Conservation (phyloP, 2,888 invertebrate species). For the Sericinus montela region DNA sequence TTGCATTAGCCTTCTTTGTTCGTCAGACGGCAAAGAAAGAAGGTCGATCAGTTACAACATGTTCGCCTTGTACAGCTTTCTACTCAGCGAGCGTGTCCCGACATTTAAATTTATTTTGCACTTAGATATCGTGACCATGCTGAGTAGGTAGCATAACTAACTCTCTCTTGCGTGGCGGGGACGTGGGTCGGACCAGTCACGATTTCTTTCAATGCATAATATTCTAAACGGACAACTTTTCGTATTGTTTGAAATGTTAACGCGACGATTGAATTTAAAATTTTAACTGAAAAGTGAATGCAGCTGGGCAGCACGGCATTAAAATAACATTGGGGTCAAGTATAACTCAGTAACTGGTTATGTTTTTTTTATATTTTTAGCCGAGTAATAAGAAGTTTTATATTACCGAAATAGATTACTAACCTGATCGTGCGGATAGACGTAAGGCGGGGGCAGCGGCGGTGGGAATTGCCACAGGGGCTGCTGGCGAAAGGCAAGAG, state of each 20-base stretch:
- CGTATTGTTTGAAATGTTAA: constrained; percentile 37
- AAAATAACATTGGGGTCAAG: constrained; percentile 64
- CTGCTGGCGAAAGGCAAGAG: constrained; percentile 82
- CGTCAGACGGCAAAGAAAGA: constrained; percentile 54
- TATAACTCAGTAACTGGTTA: constrained; percentile 35
- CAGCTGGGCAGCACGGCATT: constrained; percentile 40
- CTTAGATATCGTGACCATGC: constrained; percentile 61
- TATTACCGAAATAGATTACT: constrained; percentile 42
- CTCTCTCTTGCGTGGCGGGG: constrained; percentile 66
- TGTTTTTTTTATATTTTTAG: no score
- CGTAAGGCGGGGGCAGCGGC: constrained; percentile 87
- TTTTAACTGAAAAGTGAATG: constrained; percentile 40
- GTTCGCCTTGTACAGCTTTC: constrained; percentile 76
- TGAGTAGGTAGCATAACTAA: constrained; percentile 38
- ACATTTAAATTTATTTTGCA: constrained; percentile 75
- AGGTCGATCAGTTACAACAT: constrained; percentile 73
- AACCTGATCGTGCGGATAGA: constrained; percentile 90
- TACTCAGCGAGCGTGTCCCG: constrained; percentile 69
- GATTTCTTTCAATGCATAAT: constrained; percentile 60
- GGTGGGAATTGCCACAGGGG: constrained; percentile 92
- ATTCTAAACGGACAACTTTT: constrained; percentile 42
- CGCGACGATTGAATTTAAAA: constrained; percentile 27
- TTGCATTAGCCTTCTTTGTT: constrained; percentile 70
- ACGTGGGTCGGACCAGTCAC: constrained; percentile 62
- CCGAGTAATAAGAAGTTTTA: background rate